phyloP scores from a whole-genome alignment of 2,888 invertebrate genomes.

The Eudasyphora cyanicolor region DNA sequence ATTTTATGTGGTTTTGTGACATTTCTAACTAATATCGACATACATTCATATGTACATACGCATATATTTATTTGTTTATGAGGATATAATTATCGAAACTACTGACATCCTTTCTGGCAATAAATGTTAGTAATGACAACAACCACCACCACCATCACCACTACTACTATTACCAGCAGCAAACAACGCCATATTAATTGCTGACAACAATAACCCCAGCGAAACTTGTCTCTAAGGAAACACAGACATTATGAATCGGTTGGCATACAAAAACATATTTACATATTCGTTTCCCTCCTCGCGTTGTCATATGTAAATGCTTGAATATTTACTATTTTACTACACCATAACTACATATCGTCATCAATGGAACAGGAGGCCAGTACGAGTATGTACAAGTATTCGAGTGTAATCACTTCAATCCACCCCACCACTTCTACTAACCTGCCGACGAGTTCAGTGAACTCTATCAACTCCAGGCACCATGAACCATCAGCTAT shows the following conservation, averaged over 20 bases:
- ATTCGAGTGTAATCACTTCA: no score
- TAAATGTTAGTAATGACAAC: conserved; percentile 20
- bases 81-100: conserved; percentile 17
- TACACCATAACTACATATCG: not conserved
- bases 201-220: not conserved
- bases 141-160: not conserved
- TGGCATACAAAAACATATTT: not conserved
- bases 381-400: not conserved
- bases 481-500: not conserved
- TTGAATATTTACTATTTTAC: no score
- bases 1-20: not conserved
- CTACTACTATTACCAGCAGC: not conserved
- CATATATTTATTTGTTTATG: not conserved
- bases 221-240: conserved; percentile 27
- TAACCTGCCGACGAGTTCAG: not conserved
- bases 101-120: conserved; percentile 6
- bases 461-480: not conserved
- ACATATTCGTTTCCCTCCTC: no score
- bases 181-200: not conserved
- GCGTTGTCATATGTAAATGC: conserved; percentile 1
- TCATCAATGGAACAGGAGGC: not conserved
- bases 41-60: not conserved
- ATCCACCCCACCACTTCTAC: no score
- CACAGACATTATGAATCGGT: conserved; percentile 3
- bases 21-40: not conserved